Base-by-base conservation (phyloP, 2,797 vertebrate species). In the Clarias fuscus region DNA sequence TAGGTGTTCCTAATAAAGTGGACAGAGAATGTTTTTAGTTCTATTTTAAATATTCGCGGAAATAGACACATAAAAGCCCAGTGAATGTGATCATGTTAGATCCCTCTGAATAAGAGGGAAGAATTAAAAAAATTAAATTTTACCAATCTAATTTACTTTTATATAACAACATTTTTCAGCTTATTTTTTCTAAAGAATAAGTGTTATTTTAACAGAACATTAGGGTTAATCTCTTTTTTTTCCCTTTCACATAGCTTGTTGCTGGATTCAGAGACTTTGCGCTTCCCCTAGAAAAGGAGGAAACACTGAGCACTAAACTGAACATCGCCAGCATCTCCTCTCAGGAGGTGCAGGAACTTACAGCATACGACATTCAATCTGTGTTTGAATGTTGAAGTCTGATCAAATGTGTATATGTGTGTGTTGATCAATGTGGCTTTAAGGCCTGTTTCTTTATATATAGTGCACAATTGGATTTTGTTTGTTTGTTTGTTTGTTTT, bases 391-490 rank as follows among this genome's bases (percentile, higher is more conserved):
- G 58, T 37, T 22, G 13, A 65, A 43, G 14, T 4, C 24, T n/a
- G 24, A 43, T 43, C 17, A 5, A 67, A 53, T 53, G 40, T 40
- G 24, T 30, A 17, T 67, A 14, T 30, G n/a, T 48, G 27, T 77
- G 61, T 43, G 14, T 27, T 53, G 43, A 15, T 81, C 40, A 48
- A n/a, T 13, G 79, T 67, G 79, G 62, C 79, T 53, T 53, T 67
- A 67, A 67, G 62, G 40, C 15, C 79, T 48, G 14, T 48, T 30
- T 85, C 64, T 24, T 70, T 14, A 65, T 67, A 65, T 58, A 43
- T 67, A 33, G 73, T 86, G 37, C 77, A 80, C 65, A 85, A 72
- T 48, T 64, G 40, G 64, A 80, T 78, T 59, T 2, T n/a, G 73
- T 73, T 56, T 22, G 59, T 84, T 78, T 82, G 14, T 81, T 27